Evolutionary conservation across 2,113 vertebrate species (phyloP), one percentile per base, ranked within the genome.

Genomic region (Ptilorrhoa leucosticta): DNA sequence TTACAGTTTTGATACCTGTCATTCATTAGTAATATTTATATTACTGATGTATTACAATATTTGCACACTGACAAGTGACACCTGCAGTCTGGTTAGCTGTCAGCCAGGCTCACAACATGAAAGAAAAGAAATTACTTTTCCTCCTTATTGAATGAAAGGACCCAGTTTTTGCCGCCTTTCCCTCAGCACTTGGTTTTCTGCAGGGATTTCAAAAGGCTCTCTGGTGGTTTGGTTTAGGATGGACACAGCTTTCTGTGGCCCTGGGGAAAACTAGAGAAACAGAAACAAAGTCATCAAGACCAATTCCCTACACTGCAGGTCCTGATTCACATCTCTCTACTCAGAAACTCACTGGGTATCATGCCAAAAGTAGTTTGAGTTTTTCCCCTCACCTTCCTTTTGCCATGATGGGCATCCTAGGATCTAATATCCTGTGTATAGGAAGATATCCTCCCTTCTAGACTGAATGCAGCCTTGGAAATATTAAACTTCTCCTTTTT

Each of bases 21-120:
- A 89, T 68, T 87, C 68, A 94, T 93, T 87, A 89, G 60, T 44
- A 84, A 76, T 90, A 87, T 88, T 90, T 94, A 86, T 77, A 60
- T 68, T 60, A 37, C 33, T 51, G 33, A 33, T 23, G 39, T 45
- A 28, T 22, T 77, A 69, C 33, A 69, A 53, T 69, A 71, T 94
- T 89, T 90, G 61, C 51, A 63, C 18, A 2, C 47, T 78, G 64
- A 31, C 40, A 87, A 83, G 51, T 77, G 79, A 88, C 54, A 64
- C 15, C 11, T 75, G 54, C 35, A 66, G 54, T 63, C 45, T 33
- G 48, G 40, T 72, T 75, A 64, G n/a, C 69, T 93, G 93, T 93
- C 77, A 87, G 44, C 18, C 22, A 64, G 69, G n/a, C 39, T 92
- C 45, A 50, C 8, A 45, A 19, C 31, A 47, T 39, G 48, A 79